Base-by-base conservation (phyloP, 2,113 vertebrate species). In the Muntiacus reevesi region DNA sequence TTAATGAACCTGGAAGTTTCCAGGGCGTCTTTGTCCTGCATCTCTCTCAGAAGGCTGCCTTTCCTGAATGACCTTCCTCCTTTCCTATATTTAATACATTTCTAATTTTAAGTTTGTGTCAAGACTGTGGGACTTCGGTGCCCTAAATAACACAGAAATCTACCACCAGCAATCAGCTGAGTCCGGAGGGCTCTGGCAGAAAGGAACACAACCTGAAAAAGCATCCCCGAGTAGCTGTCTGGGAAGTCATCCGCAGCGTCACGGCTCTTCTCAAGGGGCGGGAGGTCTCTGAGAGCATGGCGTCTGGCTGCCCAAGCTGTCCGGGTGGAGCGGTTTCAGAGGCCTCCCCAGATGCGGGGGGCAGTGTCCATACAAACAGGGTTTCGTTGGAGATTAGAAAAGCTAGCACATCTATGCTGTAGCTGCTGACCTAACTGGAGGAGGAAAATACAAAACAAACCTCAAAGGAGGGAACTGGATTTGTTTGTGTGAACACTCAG, bases 51-150 rank as follows among this genome's bases (percentile, higher is more conserved):
- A 97, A 98, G 85, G 64, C 96, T 89, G 78, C 87, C 57, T 97
- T 98, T 97, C 96, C 78, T 89, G 62, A 95, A 74, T 93, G 93
- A 96, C 95, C 86, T 97, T 97, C 97, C 96, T 98, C 27, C 89
- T 83, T 97, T 95, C 97, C 94, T 98, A 71, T 96, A 96, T 97
- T 97, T 97, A 97, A 98, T 98, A 91, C 89, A 91, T 96, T 98
- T 97, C 96, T 98, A 97, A 98, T 98, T 96, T 98, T 97, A 97
- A 97, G 97, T 95, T 97, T 98, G 89, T 98, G 96, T 98, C 96
- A 98, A 97, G 97, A 97, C 92, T 43, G 81, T 98, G 97, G 98
- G 98, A 98, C 97, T 97, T 97, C 2, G 7, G 94, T 97, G 97
- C 97, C 97, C 97, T 96, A 98, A 98, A 98, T 98, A 97, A 98